Evolutionary conservation across 1,140 invertebrate genomes (phyloP).

Genomic region (Drosophila neocordata): DNA sequence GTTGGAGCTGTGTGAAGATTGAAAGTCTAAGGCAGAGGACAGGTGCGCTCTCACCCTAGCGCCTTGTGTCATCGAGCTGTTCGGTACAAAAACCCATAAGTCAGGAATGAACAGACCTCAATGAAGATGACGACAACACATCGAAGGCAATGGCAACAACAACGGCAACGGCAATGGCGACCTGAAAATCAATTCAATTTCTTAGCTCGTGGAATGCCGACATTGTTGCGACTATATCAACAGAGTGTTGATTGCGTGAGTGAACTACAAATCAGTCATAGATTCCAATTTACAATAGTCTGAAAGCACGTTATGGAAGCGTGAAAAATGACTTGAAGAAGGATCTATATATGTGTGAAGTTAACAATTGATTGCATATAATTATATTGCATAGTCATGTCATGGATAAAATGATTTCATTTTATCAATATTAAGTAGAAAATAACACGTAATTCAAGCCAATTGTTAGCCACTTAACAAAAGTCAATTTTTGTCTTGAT

Average conservation of each 20-base stretch:
- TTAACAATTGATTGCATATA: no score
- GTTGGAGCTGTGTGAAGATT: background rate
- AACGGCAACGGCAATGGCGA: conserved; percentile 12
- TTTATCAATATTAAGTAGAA: no score
- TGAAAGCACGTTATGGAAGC: background rate
- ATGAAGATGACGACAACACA: conserved; percentile 25
- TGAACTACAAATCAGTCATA: conserved; percentile 22
- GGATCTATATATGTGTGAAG: background rate
- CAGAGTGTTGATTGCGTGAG: conserved; percentile 16
- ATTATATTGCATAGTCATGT: no score
- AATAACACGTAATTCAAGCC: no score
- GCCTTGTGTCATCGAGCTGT: conserved; percentile 4
- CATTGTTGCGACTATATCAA: conserved; percentile 52
- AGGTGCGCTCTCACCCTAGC: background rate
- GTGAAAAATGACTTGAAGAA: background rate
- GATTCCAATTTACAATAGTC: background rate
- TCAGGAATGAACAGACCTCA: conserved; percentile 42
- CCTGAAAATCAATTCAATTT: conserved; percentile 75
- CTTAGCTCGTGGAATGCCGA: conserved; percentile 67
- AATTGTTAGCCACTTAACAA: no score
- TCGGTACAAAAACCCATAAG: conserved; percentile 46
- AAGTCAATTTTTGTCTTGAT: background rate
- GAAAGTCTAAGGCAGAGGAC: conserved; percentile 3
- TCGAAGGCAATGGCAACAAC: background rate
- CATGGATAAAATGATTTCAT: no score